phyloP scores from a whole-genome alignment of 92 coral and sea anemone species.

The Epizoanthus illoricatus region DNA sequence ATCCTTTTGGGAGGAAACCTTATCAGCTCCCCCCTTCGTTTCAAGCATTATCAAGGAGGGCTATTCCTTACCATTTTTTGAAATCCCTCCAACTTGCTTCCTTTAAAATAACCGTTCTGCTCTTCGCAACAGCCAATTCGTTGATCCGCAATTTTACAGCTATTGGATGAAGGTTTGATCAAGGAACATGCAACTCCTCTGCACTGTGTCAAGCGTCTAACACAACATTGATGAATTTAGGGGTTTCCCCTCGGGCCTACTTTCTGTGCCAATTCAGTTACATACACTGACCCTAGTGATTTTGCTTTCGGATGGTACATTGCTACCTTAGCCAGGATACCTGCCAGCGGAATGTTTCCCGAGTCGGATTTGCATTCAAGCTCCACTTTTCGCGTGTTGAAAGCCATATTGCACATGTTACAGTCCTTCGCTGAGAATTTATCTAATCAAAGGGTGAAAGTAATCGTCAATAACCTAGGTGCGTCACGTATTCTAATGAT shows the following conservation, averaged over 20 bases:
- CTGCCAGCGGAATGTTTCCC: neutral
- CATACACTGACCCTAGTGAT: constrained; percentile 2
- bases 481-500: constrained; percentile 39
- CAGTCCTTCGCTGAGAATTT: constrained; percentile 21
- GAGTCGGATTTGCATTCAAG: neutral
- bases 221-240: constrained; percentile 1
- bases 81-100: too few relatives aligned
- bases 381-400: neutral
- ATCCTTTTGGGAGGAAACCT: too few relatives aligned
- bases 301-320: constrained; percentile 13
- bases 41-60: too few relatives aligned
- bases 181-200: too few relatives aligned
- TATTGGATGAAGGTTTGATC: too few relatives aligned
- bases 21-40: too few relatives aligned
- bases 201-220: too few relatives aligned
- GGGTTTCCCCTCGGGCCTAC: neutral
- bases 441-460: constrained; percentile 16
- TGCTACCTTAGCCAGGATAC: neutral
- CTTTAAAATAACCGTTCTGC: too few relatives aligned
- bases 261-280: constrained; percentile 18
- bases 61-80: too few relatives aligned
- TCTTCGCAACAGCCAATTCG: too few relatives aligned
- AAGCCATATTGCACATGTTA: constrained; percentile 23
- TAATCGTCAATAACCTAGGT: constrained; percentile 35
- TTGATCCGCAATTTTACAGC: too few relatives aligned